These are phyloP conservation scores for Callopanchax toddi DNA, from an alignment of 2,113 vertebrate genomes.

Conservation along the genomic window DNA sequence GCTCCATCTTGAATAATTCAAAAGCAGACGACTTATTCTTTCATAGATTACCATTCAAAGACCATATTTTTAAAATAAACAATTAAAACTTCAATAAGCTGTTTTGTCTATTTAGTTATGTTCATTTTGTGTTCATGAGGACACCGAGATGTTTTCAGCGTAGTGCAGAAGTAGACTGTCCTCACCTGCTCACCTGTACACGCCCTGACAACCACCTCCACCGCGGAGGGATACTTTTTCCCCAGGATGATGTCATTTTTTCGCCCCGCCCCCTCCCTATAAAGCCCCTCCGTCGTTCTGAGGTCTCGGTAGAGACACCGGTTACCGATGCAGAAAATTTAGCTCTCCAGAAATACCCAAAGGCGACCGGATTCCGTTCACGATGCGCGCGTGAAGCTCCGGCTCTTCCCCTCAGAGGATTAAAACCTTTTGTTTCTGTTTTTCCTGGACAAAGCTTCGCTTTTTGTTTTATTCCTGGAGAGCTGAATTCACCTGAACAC, in stretches of 20 bases:
- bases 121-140: too few species aligned
- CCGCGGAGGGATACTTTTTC: conserved; percentile 19
- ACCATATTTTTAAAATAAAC: too few species aligned
- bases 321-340: conserved; percentile 39
- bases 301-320: conserved; percentile 40
- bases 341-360: conserved; percentile 63
- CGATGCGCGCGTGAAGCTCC: conserved; percentile 58
- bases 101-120: too few species aligned
- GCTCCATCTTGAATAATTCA: too few species aligned
- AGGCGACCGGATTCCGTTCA: conserved; percentile 50
- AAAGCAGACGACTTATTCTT: too few species aligned
- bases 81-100: too few species aligned
- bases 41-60: too few species aligned
- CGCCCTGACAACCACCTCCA: conserved; percentile 36
- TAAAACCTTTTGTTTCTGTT: background rate
- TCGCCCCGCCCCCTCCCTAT: conserved; percentile 34
- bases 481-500: conserved; percentile 43
- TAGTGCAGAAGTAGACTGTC: too few species aligned
- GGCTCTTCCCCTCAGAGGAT: background rate
- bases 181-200: background rate
- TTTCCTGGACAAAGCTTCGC: conserved; percentile 25
- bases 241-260: conserved; percentile 77
- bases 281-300: conserved; percentile 58
- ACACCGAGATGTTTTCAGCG: too few species aligned
- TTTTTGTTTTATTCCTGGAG: conserved; percentile 54